Base-by-base conservation (phyloP, 2,797 vertebrate species). In the Amphiprion clarkii region DNA sequence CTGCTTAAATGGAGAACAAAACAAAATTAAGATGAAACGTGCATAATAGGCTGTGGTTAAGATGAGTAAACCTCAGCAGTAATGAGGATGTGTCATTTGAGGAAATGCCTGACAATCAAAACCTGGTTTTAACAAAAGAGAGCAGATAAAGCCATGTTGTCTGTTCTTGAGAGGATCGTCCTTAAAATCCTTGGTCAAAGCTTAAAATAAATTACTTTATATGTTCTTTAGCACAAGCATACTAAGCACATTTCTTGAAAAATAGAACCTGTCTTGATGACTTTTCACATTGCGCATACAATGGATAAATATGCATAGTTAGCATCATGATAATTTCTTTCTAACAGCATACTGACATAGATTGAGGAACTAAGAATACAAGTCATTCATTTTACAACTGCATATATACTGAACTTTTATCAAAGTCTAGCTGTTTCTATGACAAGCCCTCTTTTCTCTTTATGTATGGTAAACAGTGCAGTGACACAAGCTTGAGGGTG, bases 381-480 rank as follows among this genome's bases (percentile, higher is more conserved):
- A 14, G 7, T 52, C 54, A 17, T 31, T 67, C 3, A 55, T 67
- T 74, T 66, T 25, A 23, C 54, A 51, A 23, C 56, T 60, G 23
- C 25, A 25, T 55, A 56, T 13, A 57, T 42, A 53, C 56, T 68
- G 8, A 66, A 46, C n/a, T 46, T n/a, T 59, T 8, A 31, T 58
- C 55, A 78, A 73, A 65, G 65, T 48, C 56, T 48, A 31, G 21
- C 8, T 4, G n/a, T 73, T 74, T 68, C 16, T 66, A 39, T 23
- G 29, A 61, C 21, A 51, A 51, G 36, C 2, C 31, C 10, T 52
- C 72, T 74, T 48, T 58, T 27, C 10, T 52, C 72, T 74, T 48
- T 56, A 60, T 54, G 36, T 53, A 55, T 36, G 33, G 76, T 85
- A 83, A 80, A 79, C 53, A 68, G 36, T 33, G n/a, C 52, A 76